These are phyloP conservation scores for Sipunculus nudus DNA, from an alignment of 2,888 invertebrate genomes.

Conservation along the genomic window DNA sequence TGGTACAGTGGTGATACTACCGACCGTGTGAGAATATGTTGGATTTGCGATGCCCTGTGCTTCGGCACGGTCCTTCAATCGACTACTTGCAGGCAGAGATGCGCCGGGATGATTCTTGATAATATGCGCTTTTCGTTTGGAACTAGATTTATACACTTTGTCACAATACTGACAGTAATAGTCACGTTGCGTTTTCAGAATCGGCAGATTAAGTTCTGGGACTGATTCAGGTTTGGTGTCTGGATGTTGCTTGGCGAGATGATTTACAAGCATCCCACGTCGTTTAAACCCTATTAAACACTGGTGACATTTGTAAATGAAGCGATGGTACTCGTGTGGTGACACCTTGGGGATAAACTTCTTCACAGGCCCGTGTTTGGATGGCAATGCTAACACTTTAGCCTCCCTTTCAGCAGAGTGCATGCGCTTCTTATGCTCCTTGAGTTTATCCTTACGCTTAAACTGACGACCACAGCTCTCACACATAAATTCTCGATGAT, in stretches of 20 bases:
- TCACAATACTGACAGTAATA: slow-evolving; percentile 88
- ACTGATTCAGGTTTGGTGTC: slow-evolving; percentile 75
- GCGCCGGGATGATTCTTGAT: slow-evolving; percentile 84
- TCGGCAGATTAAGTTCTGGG: slow-evolving; percentile 80
- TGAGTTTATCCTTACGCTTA: slow-evolving; percentile 75
- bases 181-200: slow-evolving; percentile 79
- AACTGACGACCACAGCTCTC: slow-evolving; percentile 81
- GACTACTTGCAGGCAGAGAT: slow-evolving; percentile 70
- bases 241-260: slow-evolving; percentile 76
- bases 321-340: slow-evolving; percentile 76
- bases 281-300: slow-evolving; percentile 83
- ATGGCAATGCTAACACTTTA: not conserved
- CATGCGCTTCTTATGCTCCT: slow-evolving; percentile 75
- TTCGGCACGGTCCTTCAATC: slow-evolving; percentile 65
- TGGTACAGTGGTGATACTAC: slow-evolving; percentile 76
- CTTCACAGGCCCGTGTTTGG: slow-evolving; percentile 1
- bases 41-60: slow-evolving; percentile 69
- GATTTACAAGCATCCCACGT: slow-evolving; percentile 84
- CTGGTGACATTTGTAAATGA: slow-evolving; percentile 80
- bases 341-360: slow-evolving; percentile 69
- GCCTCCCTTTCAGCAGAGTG: slow-evolving; percentile 30
- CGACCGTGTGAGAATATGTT: slow-evolving; percentile 77
- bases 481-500: slow-evolving; percentile 77
- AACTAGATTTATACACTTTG: slow-evolving; percentile 80
- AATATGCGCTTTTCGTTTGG: slow-evolving; percentile 85